A percentile compares a stretch with the other conserved stretches of the same genome.
These are phyloP conservation scores for Heliconius charithonia DNA, from an alignment of 2,888 invertebrate genomes.

Conservation along the genomic window DNA sequence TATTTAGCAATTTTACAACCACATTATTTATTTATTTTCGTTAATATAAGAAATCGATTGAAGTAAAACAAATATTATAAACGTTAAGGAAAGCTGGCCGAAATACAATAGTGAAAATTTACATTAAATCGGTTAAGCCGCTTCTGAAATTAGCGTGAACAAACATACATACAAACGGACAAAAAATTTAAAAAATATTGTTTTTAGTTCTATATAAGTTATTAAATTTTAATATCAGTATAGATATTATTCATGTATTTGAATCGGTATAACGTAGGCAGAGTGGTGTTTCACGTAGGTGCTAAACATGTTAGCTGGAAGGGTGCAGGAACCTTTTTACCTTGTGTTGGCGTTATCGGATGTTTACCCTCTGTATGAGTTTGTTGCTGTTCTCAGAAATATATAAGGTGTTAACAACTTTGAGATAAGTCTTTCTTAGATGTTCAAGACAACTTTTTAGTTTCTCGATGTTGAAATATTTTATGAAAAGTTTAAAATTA, in stretches of 20 bases:
- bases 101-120: too few species aligned
- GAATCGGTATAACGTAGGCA: constrained; percentile 1
- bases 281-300: constrained; percentile 39
- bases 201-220: too few species aligned
- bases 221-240: not conserved
- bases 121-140: too few species aligned
- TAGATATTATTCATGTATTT: constrained; percentile 8
- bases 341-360: constrained; percentile 53
- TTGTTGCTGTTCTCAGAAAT: constrained; percentile 36
- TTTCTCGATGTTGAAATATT: not conserved
- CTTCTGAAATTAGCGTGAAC: too few species aligned
- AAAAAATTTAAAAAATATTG: too few species aligned
- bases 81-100: too few species aligned
- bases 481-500: not conserved
- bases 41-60: too few species aligned
- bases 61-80: too few species aligned
- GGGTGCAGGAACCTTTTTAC: constrained; percentile 51
- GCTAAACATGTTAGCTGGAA: constrained; percentile 45
- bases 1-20: too few species aligned
- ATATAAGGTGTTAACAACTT: constrained; percentile 11
- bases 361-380: constrained; percentile 48
- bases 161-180: too few species aligned
- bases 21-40: too few species aligned
- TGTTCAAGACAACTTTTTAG: not conserved
- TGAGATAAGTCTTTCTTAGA: constrained; percentile 9